These are phyloP conservation scores for Bradypus variegatus DNA, from an alignment of 2,797 vertebrate species.

Conservation along the genomic window DNA sequence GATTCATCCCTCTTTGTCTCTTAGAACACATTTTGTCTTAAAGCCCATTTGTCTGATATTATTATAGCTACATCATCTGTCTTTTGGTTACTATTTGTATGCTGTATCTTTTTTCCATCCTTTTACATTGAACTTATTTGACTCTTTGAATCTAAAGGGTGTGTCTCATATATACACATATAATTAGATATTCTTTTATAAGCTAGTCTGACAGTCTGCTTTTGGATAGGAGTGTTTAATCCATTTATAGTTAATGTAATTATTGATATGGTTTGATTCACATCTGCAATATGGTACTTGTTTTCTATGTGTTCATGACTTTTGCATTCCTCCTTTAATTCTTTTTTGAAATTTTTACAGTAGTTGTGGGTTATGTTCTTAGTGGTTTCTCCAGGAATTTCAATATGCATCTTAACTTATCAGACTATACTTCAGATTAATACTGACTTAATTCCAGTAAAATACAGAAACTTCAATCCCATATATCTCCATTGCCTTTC, in stretches of 20 bases:
- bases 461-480: background rate
- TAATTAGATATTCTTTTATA: background rate
- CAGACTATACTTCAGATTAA: too few species aligned
- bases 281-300: background rate
- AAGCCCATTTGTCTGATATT: background rate
- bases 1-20: background rate
- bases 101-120: background rate
- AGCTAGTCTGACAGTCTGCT: background rate
- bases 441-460: too few species aligned
- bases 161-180: background rate
- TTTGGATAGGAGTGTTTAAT: background rate
- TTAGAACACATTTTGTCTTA: background rate
- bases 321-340: background rate
- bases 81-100: background rate
- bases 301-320: background rate
- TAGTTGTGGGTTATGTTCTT: background rate
- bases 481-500: background rate
- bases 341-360: background rate
- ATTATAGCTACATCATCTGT: background rate
- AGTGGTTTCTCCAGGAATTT: background rate
- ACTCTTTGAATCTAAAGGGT: background rate
- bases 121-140: background rate
- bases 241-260: background rate
- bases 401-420: background rate
- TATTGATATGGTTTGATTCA: background rate